These are phyloP conservation scores for Brachyrhaphis roseni DNA, from an alignment of 2,797 vertebrate genomes.

Conservation along the genomic window DNA sequence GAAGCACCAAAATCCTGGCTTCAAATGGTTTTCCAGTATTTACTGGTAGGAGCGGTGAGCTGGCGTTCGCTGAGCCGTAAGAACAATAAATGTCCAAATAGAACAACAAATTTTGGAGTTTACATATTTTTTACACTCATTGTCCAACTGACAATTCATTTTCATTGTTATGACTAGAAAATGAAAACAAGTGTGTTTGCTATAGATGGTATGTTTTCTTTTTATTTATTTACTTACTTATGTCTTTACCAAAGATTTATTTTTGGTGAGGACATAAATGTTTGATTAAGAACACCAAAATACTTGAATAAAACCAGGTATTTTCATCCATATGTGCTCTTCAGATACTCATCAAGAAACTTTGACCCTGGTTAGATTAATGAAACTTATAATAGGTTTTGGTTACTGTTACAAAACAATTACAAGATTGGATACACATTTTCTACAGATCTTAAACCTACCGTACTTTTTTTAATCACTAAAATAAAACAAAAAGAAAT, in stretches of 20 bases:
- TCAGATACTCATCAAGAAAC: background rate
- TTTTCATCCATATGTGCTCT: background rate
- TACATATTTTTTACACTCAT: background rate
- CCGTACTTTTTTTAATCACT: background rate
- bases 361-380: background rate
- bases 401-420: background rate
- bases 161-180: background rate
- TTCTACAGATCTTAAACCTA: background rate
- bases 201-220: background rate
- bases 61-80: background rate
- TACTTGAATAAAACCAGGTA: background rate
- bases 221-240: background rate
- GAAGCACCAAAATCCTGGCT: background rate
- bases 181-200: background rate
- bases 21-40: slow-evolving; percentile 2
- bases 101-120: slow-evolving; percentile 11
- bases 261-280: no score
- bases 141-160: background rate
- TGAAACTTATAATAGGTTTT: background rate
- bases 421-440: background rate
- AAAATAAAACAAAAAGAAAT: background rate
- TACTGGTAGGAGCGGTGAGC: background rate
- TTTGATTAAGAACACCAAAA: no score
- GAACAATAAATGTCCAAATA: slow-evolving; percentile 41
- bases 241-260: background rate